Conservation (phyloP, 2,797 vertebrate genomes). For the Trichosurus vulpecula region DNA sequence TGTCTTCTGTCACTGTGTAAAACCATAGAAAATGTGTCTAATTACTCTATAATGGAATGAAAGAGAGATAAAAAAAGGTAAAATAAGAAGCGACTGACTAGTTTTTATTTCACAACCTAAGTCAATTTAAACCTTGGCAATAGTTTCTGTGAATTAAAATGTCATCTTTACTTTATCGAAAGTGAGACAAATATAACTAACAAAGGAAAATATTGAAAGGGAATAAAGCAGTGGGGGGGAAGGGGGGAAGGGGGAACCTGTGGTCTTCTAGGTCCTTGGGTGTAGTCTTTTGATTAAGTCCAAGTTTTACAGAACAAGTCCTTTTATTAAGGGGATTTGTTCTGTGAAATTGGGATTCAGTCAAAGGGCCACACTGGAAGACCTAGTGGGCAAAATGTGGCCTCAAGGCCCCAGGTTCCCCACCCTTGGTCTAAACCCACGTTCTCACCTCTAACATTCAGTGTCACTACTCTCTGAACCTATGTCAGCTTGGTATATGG, state of each 20-base stretch:
- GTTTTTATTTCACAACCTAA: constrained; percentile 9
- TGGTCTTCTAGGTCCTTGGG: no score
- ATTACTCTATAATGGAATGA: constrained; percentile 34
- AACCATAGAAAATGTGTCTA: constrained; percentile 47
- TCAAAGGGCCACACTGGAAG: no score
- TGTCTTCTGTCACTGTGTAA: constrained; percentile 37
- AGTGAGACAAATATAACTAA: not conserved
- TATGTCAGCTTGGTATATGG: not conserved
- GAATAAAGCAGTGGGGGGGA: not conserved
- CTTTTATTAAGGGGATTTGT: no score
- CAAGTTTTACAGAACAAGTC: no score
- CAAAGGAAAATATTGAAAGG: not conserved
- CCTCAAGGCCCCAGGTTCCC: no score
- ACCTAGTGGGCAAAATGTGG: no score
- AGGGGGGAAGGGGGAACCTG: no score
- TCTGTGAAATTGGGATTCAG: no score
- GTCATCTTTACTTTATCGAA: not conserved
- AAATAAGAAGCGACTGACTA: not conserved
- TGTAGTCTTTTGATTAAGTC: no score
- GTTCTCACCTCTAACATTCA: not conserved
- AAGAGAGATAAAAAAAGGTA: constrained; percentile 37
- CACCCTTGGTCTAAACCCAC: not conserved
- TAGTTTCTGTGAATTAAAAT: not conserved
- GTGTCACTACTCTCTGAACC: not conserved
- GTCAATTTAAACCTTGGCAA: not conserved